Evolutionary conservation across 2,797 vertebrate species (phyloP).

Genomic region (Oreonectes daqikongensis): DNA sequence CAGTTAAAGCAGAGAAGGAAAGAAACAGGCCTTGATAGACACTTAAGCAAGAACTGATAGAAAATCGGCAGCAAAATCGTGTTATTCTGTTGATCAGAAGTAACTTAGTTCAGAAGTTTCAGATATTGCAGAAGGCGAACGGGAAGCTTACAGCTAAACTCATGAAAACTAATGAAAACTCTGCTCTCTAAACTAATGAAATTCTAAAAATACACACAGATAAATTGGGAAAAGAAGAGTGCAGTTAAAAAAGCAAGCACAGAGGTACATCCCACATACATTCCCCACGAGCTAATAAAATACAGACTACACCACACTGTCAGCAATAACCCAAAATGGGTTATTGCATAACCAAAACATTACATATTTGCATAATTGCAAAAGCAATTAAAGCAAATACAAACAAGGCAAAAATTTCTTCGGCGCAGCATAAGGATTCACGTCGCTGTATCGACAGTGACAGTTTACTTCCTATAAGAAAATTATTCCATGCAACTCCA

Average conservation of each 20-base stretch:
- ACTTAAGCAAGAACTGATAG: slow-evolving; percentile 14
- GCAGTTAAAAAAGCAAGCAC: slow-evolving; percentile 8
- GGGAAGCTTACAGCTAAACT: slow-evolving; percentile 11
- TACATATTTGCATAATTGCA: slow-evolving; percentile 19
- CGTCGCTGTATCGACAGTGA: neutral
- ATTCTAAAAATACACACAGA: slow-evolving; percentile 18
- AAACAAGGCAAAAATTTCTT: neutral
- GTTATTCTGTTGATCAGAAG: slow-evolving; percentile 1
- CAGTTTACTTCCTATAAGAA: slow-evolving; percentile 1
- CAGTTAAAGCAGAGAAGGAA: slow-evolving; percentile 5
- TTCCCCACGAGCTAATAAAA: slow-evolving; percentile 4
- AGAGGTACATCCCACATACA: slow-evolving; percentile 8
- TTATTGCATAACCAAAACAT: slow-evolving; percentile 32
- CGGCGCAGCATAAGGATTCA: neutral
- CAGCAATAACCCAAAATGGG: neutral
- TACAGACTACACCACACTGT: neutral
- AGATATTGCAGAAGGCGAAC: neutral
- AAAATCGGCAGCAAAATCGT: slow-evolving; percentile 1
- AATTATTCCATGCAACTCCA: slow-evolving; percentile 19
- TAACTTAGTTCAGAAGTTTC: neutral
- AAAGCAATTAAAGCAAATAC: slow-evolving; percentile 25
- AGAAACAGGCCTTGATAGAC: neutral
- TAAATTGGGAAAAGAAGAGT: neutral
- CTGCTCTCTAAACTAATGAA: slow-evolving; percentile 17
- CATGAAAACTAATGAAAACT: neutral